Evolutionary conservation across 1,140 invertebrate genomes (phyloP).

Genomic region (Venturia canescens): DNA sequence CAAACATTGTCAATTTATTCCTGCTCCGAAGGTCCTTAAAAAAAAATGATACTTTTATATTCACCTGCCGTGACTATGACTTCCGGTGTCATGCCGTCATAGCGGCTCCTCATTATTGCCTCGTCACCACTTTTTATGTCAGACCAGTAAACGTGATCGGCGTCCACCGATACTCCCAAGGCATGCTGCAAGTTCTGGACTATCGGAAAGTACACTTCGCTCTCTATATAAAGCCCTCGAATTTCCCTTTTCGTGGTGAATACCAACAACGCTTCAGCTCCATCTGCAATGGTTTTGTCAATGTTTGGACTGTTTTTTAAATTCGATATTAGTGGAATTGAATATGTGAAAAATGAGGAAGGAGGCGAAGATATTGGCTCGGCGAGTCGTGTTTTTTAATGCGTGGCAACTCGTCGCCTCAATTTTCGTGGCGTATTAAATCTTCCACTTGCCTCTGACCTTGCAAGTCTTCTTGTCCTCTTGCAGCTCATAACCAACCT

Average conservation of each 20-base stretch:
- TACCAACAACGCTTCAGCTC: constrained; percentile 79
- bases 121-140: constrained; percentile 82
- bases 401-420: too few species aligned
- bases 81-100: constrained; percentile 79
- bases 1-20: too few species aligned
- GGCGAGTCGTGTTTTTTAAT: too few species aligned
- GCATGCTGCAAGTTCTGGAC: constrained; percentile 78
- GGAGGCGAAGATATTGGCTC: too few species aligned
- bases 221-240: constrained; percentile 75
- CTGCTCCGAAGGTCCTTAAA: too few species aligned
- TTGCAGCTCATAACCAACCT: constrained; percentile 83
- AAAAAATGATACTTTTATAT: too few species aligned
- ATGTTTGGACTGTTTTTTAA: too few species aligned
- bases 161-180: constrained; percentile 83
- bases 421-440: neutral
- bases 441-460: constrained; percentile 71
- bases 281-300: constrained; percentile 63
- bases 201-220: constrained; percentile 73
- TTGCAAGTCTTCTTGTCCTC: constrained; percentile 85
- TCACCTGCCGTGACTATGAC: constrained; percentile 75
- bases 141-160: constrained; percentile 85
- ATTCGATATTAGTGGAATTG: too few species aligned
- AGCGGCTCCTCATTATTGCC: constrained; percentile 79
- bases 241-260: constrained; percentile 80
- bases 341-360: too few species aligned